phyloP scores from a whole-genome alignment of 2,797 vertebrate genomes.

The Vultur gryphus region DNA sequence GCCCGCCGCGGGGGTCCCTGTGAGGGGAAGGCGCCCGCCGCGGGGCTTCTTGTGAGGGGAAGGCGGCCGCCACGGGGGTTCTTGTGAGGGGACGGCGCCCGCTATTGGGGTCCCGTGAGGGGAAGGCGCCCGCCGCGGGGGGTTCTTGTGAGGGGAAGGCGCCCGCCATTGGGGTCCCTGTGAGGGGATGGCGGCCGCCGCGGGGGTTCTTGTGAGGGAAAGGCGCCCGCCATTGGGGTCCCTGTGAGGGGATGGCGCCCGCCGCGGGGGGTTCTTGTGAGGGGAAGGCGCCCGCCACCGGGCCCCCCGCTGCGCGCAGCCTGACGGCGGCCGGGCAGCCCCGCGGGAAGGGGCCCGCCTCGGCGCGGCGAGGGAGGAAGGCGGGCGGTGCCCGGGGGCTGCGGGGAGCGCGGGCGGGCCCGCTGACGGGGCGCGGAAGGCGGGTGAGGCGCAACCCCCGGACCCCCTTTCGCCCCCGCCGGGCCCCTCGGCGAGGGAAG shows the following conservation, averaged over 20 bases:
- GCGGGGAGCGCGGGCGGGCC: not conserved
- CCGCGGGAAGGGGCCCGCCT: not conserved
- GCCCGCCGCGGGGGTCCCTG: too few relatives aligned
- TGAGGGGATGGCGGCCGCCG: not conserved
- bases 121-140: not conserved
- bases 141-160: too few relatives aligned
- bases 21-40: not conserved
- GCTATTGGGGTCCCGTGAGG: rapidly evolving
- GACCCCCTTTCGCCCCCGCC: not conserved
- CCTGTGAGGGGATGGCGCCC: not conserved
- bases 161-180: not conserved
- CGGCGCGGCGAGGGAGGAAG: too few relatives aligned
- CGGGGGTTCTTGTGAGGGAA: not conserved
- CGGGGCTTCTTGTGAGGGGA: not conserved
- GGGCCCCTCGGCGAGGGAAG: not conserved
- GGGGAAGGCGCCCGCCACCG: not conserved
- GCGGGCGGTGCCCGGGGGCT: not conserved
- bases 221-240: rapidly evolving
- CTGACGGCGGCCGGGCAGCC: not conserved
- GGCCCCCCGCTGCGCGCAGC: too few relatives aligned
- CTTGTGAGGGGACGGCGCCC: not conserved
- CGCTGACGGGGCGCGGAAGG: too few relatives aligned
- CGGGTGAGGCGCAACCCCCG: not conserved
- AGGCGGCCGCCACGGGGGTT: too few relatives aligned
- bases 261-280: too few relatives aligned